These are phyloP conservation scores for Drosophila picticornis DNA, from an alignment of 2,888 invertebrate species.

Conservation along the genomic window DNA sequence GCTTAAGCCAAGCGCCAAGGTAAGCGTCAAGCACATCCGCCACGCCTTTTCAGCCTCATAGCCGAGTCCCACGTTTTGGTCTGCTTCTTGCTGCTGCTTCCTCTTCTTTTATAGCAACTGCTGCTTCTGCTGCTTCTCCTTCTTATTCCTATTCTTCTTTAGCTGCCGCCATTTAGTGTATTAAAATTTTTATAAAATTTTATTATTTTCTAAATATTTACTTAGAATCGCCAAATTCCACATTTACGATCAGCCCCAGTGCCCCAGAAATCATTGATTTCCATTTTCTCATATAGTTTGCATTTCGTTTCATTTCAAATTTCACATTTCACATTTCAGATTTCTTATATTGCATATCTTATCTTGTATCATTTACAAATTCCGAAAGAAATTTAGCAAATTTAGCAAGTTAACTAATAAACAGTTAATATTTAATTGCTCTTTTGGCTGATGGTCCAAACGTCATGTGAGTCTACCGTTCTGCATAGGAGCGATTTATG, in stretches of 20 bases:
- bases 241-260: constrained; percentile 55
- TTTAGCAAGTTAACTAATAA: not conserved
- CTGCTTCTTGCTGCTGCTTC: not conserved
- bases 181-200: constrained; percentile 51
- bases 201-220: constrained; percentile 77
- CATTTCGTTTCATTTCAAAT: not conserved
- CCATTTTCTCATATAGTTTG: not conserved
- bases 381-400: not conserved
- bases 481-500: not conserved
- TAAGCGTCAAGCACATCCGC: constrained; percentile 62
- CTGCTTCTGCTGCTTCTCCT: not conserved
- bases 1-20: constrained; percentile 85
- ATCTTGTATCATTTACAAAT: constrained; percentile 9
- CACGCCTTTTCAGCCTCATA: constrained; percentile 1
- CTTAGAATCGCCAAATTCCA: constrained; percentile 50
- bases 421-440: constrained; percentile 16
- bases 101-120: constrained; percentile 6
- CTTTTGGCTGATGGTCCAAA: constrained; percentile 27
- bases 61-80: constrained; percentile 3
- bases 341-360: constrained; percentile 11
- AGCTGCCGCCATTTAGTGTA: constrained; percentile 17
- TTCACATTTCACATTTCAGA: constrained; percentile 18
- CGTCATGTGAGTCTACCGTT: constrained; percentile 20
- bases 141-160: not conserved
- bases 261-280: not conserved